A percentile compares a stretch with the other conserved stretches of the same genome.
Evolutionary conservation across 2,888 invertebrate genomes (phyloP).

Genomic region (Polydrusus tereticollis): DNA sequence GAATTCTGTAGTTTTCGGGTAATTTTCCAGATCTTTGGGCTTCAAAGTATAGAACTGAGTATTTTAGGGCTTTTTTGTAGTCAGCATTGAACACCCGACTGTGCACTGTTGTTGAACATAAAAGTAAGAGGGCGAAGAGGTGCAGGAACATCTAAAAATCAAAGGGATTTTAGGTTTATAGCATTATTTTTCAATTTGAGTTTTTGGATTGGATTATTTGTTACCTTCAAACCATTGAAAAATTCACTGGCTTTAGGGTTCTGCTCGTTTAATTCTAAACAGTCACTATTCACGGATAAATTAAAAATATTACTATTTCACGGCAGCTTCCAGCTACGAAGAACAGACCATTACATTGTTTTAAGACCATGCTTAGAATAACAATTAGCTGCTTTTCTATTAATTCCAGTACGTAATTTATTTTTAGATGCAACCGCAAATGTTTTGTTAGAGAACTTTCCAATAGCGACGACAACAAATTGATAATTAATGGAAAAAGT

Average conservation of each 20-base stretch:
- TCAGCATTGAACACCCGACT: slow-evolving; percentile 54
- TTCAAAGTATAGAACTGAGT: slow-evolving; percentile 71
- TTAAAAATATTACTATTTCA: slow-evolving; percentile 19
- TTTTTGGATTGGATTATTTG: no score
- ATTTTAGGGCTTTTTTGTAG: slow-evolving; percentile 67
- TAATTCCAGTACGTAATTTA: slow-evolving; percentile 16
- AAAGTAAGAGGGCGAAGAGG: not conserved
- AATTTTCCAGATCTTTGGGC: slow-evolving; percentile 71
- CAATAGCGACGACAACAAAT: no score
- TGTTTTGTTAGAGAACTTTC: not conserved
- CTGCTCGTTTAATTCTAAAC: not conserved
- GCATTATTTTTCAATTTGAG: no score
- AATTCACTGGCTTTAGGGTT: no score
- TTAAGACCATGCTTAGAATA: slow-evolving; percentile 17
- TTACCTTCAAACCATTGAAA: no score
- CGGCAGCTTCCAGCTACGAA: slow-evolving; percentile 19
- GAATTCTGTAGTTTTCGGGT: slow-evolving; percentile 68
- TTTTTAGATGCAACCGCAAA: slow-evolving; percentile 9
- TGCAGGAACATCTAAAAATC: slow-evolving; percentile 3
- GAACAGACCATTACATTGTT: slow-evolving; percentile 26
- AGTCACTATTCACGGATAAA: slow-evolving; percentile 12
- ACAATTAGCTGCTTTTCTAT: slow-evolving; percentile 11
- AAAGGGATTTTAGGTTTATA: no score
- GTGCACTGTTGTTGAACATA: not conserved
- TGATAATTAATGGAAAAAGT: no score